Conservation (phyloP, 2,888 invertebrate genomes). For the Electrophaes corylata region DNA sequence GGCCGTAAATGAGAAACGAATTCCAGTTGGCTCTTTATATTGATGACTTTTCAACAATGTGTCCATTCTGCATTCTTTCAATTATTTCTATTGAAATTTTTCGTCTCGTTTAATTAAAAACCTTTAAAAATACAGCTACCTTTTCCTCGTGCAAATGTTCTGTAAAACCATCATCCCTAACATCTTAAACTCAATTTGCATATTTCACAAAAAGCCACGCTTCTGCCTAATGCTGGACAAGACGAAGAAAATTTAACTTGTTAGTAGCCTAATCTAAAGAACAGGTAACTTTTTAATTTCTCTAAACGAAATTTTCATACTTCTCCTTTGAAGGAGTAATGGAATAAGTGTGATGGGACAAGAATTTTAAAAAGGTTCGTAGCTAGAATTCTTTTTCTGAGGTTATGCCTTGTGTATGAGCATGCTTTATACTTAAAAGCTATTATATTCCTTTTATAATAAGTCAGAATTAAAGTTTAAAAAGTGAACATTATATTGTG, state of each 20-base stretch:
- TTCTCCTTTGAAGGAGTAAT: slow-evolving; percentile 71
- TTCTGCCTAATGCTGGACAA: slow-evolving; percentile 58
- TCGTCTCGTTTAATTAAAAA: slow-evolving; percentile 14
- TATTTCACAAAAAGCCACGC: slow-evolving; percentile 56
- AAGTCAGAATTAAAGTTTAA: too few species aligned
- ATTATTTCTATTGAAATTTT: slow-evolving; percentile 10
- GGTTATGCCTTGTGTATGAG: not conserved
- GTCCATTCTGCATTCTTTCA: not conserved
- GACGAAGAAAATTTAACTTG: slow-evolving; percentile 70
- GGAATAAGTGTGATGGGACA: slow-evolving; percentile 57
- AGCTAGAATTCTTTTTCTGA: slow-evolving; percentile 17
- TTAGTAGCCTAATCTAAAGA: slow-evolving; percentile 69
- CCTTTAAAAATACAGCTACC: slow-evolving; percentile 26
- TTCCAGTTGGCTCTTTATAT: slow-evolving; percentile 27
- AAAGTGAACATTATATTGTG: too few species aligned
- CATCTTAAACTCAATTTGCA: slow-evolving; percentile 60
- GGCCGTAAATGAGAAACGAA: slow-evolving; percentile 32
- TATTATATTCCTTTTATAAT: too few species aligned
- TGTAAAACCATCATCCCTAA: slow-evolving; percentile 53
- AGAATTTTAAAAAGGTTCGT: slow-evolving; percentile 63
- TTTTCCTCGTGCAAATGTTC: slow-evolving; percentile 44
- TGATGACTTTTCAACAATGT: slow-evolving; percentile 15
- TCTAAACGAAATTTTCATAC: slow-evolving; percentile 74
- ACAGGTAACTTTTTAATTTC: slow-evolving; percentile 79
- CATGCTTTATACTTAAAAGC: not conserved